Base-by-base conservation (phyloP, 2,888 invertebrate species). In the Xanthia icteritia region DNA sequence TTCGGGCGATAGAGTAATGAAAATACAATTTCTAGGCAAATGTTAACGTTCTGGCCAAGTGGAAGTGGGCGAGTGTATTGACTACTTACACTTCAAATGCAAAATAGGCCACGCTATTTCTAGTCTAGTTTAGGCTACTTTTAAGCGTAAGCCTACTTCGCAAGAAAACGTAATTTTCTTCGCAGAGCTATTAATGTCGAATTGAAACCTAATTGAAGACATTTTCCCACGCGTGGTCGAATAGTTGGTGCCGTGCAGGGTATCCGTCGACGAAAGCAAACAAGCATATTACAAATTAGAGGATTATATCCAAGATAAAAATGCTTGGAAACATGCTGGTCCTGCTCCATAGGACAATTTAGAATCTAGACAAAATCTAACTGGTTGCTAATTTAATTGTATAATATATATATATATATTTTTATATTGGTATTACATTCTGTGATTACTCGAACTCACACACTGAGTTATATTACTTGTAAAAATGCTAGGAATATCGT, bases 1-100 rank as follows among this genome's bases (percentile, higher is more conserved):
- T 56, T 76, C 23, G 23, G 27, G 61, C n/a, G 5, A 15, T 27
- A 36, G 17, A 39, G 58, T 78, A 58, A 58, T 54, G 58, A 79
- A 83, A 83, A 79, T 72, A 81, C 71, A 58, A 72, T 81, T 83
- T 72, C 72, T 81, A 81, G 45, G 79, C 61, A 81, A 81, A 81
- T 81, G 56, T 42, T 71, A 71, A 68, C n/a, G 48, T 6, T 56
- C 54, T 60, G 15, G 54, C 31, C 2, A 36, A 66, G 56, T 70
- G 31, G 54, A 58, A 65, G 70, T 48, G 79, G 66, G 6, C 39
- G 15, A 51, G 20, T 56, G 27, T 66, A 83, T 77, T 51, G 60
- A 66, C 39, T 77, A 66, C 58, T 73, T 54, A 77, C 54, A 76
- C 63, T 77, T 79, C 36, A 77, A 83, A 81, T 81, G 70, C 66